These are phyloP conservation scores for Muschampia staudingeri DNA, from an alignment of 2,888 invertebrate species.

Conservation along the genomic window DNA sequence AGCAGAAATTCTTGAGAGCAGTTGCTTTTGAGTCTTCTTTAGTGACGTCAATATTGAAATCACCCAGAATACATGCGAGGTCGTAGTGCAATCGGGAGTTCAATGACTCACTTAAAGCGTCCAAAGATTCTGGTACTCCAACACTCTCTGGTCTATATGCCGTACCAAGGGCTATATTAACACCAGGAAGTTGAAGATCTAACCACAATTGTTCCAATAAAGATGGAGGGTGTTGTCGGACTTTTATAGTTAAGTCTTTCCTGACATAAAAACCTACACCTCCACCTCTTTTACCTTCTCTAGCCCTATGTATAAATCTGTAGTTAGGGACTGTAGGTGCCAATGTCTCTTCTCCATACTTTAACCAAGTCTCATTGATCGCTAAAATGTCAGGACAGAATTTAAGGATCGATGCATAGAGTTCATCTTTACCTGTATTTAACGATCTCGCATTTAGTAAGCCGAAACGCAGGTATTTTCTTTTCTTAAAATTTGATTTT, in stretches of 20 bases:
- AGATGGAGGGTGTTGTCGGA: no score
- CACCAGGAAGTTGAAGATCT: no score
- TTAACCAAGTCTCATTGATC: not conserved
- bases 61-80: not conserved
- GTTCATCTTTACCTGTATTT: slow-evolving; percentile 8
- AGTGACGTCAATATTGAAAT: not conserved
- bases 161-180: not conserved
- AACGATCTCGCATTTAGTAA: not conserved
- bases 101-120: not conserved
- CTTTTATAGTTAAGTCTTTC: no score
- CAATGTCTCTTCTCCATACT: not conserved
- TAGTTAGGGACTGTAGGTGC: slow-evolving; percentile 11
- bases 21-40: not conserved
- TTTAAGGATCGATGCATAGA: not conserved
- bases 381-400: not conserved
- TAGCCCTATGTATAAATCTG: not conserved
- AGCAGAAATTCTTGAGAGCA: not conserved
- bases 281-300: no score
- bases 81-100: not conserved
- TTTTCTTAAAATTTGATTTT: not conserved
- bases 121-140: not conserved
- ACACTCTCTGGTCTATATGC: slow-evolving; percentile 10
- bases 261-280: no score
- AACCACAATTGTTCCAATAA: no score
- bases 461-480: not conserved